These are phyloP conservation scores for Drosophila phalerata DNA, from an alignment of 2,888 invertebrate species.

Conservation along the genomic window DNA sequence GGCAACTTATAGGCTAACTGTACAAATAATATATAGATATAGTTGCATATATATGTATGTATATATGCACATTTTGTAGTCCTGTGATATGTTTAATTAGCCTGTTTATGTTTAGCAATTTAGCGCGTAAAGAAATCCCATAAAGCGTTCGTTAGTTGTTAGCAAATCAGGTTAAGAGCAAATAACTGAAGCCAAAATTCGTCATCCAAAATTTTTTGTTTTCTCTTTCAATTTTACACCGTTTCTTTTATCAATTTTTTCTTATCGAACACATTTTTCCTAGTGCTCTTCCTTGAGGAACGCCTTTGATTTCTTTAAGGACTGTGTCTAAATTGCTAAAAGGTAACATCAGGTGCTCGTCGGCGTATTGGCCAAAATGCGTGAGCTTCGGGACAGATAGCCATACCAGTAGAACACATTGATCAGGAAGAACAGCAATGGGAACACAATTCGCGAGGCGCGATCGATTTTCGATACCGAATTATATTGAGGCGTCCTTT, in stretches of 20 bases:
- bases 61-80: slow-evolving; percentile 45
- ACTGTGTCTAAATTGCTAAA: slow-evolving; percentile 85
- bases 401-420: slow-evolving; percentile 93
- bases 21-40: slow-evolving; percentile 59
- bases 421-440: slow-evolving; percentile 90
- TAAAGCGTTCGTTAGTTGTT: slow-evolving; percentile 68
- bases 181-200: slow-evolving; percentile 63
- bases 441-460: slow-evolving; percentile 91
- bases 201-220: neutral
- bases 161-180: slow-evolving; percentile 75
- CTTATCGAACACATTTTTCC: slow-evolving; percentile 23
- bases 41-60: neutral
- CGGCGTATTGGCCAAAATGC: slow-evolving; percentile 80
- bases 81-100: slow-evolving; percentile 69
- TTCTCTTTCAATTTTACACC: neutral
- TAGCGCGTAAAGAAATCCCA: slow-evolving; percentile 82
- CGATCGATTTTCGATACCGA: slow-evolving; percentile 93
- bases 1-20: slow-evolving; percentile 60
- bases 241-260: neutral
- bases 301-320: slow-evolving; percentile 77
- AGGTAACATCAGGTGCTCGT: slow-evolving; percentile 85
- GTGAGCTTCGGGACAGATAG: slow-evolving; percentile 88
- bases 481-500: slow-evolving; percentile 89
- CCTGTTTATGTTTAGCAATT: slow-evolving; percentile 80
- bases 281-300: slow-evolving; percentile 39